Conservation (phyloP, 1,140 invertebrate genomes). For the Rhagoletis pomonella region DNA sequence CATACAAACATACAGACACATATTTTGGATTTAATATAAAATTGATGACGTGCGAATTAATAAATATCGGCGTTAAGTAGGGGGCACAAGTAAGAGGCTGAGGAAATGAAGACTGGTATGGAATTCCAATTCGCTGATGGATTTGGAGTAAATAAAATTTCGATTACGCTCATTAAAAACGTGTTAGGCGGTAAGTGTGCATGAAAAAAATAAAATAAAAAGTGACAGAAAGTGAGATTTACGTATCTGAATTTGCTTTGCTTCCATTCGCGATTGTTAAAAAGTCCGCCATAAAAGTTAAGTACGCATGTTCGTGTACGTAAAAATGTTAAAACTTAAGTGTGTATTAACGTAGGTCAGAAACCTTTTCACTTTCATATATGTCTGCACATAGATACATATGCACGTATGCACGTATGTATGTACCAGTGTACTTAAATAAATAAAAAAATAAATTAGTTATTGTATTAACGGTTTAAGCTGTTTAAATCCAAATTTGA, state of each 20-base stretch:
- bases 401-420: no score
- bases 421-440: no score
- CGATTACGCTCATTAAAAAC: constrained; percentile 31
- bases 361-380: not conserved
- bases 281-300: not conserved
- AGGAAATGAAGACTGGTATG: not conserved
- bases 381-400: no score
- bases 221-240: constrained; percentile 2
- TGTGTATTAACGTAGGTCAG: constrained; percentile 1
- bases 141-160: not conserved
- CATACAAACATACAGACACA: constrained; percentile 40
- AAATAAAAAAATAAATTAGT: not conserved
- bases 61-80: not conserved
- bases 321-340: not conserved
- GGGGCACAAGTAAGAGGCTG: no score
- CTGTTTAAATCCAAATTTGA: no score
- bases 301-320: not conserved
- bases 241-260: no score
- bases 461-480: no score
- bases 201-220: not conserved
- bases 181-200: not conserved
- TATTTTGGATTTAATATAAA: not conserved
- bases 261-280: not conserved
- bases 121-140: not conserved
- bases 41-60: not conserved